Evolutionary conservation across 2,888 invertebrate genomes (phyloP).

Genomic region (Sphaeridia pumilis): DNA sequence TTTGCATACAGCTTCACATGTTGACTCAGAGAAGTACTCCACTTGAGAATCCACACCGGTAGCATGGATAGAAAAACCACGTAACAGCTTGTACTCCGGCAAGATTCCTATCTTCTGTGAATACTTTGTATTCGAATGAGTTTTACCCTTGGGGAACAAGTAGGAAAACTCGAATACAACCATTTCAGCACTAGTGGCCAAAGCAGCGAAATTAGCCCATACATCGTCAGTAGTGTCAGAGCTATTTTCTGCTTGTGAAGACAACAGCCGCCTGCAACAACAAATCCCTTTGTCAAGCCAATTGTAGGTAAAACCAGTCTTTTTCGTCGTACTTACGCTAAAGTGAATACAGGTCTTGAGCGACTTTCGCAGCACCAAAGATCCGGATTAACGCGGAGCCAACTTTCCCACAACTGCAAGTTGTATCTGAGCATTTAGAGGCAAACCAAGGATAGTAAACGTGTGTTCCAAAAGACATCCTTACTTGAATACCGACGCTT

Average conservation of each 20-base stretch:
- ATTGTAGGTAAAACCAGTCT: neutral
- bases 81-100: slow-evolving; percentile 6
- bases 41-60: too few relatives aligned
- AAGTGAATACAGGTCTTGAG: slow-evolving; percentile 11
- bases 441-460: too few relatives aligned
- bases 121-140: neutral
- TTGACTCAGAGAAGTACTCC: too few relatives aligned
- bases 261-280: slow-evolving; percentile 16
- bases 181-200: slow-evolving; percentile 15
- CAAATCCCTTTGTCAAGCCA: neutral
- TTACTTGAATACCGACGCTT: slow-evolving; percentile 18
- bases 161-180: slow-evolving; percentile 10
- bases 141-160: slow-evolving; percentile 8
- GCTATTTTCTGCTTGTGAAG: slow-evolving; percentile 9
- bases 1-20: too few relatives aligned
- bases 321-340: neutral
- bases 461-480: too few relatives aligned
- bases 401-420: slow-evolving; percentile 18
- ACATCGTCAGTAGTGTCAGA: slow-evolving; percentile 16
- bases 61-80: slow-evolving; percentile 5
- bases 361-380: slow-evolving; percentile 6
- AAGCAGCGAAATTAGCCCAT: slow-evolving; percentile 16
- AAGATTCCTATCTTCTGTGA: slow-evolving; percentile 5
- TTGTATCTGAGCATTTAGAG: too few relatives aligned
- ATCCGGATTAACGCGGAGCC: slow-evolving; percentile 12